Conservation (phyloP, 1,140 invertebrate species). For the honey bee (Apis mellifera) region Amel_HAv3.1 CM009944.2:8408001-8408500, state of each 20-base stretch:
- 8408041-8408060: neutral
- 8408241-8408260: constrained; percentile 27
- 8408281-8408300: constrained; percentile 60
- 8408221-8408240: neutral
- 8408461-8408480: constrained; percentile 51
- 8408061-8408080: neutral
- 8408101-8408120: constrained; percentile 1
- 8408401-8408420: constrained; percentile 67
- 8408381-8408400: constrained; percentile 55
- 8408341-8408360: constrained; percentile 76
- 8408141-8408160: neutral
- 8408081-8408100: too few relatives aligned
- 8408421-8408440: constrained; percentile 66
- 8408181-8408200: too few relatives aligned
- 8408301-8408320: constrained; percentile 66
- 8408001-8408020: constrained; percentile 63
- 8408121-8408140: constrained; percentile 1
- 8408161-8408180: constrained; percentile 3
- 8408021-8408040: constrained; percentile 35
- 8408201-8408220: neutral
- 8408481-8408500: constrained; percentile 54
- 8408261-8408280: constrained; percentile 35
- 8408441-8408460: constrained; percentile 67
- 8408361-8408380: constrained; percentile 59
- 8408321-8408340: constrained; percentile 77